Evolutionary conservation across 1,140 invertebrate genomes (phyloP).

Genomic region (Drosophila cardini): DNA sequence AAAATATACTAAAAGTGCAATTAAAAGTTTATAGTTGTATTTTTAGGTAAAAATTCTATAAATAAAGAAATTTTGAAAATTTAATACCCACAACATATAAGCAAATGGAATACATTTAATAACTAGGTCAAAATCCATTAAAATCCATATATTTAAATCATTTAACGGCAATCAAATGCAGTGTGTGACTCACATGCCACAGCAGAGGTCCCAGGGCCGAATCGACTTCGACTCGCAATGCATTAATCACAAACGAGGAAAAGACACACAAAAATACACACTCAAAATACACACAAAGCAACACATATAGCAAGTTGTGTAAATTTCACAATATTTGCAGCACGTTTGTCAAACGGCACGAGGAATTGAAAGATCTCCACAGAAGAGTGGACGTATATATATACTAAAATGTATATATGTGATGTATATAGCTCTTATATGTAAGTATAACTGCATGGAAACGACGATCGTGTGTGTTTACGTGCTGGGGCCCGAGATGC

Average conservation of each 20-base stretch:
- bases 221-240: slow-evolving; percentile 29
- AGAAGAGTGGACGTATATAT: slow-evolving; percentile 1
- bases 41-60: too few relatives aligned
- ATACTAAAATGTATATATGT: slow-evolving; percentile 2
- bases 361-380: slow-evolving; percentile 20
- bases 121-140: slow-evolving; percentile 71
- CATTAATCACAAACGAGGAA: slow-evolving; percentile 64
- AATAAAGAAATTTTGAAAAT: background rate
- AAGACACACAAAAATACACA: slow-evolving; percentile 19
- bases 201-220: slow-evolving; percentile 27
- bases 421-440: too few relatives aligned
- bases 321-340: slow-evolving; percentile 68
- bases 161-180: slow-evolving; percentile 74
- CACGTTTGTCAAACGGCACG: slow-evolving; percentile 63
- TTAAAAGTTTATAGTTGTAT: too few relatives aligned
- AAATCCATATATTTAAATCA: slow-evolving; percentile 73
- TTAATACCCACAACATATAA: background rate
- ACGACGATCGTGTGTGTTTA: slow-evolving; percentile 63
- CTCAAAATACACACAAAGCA: slow-evolving; percentile 21
- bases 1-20: background rate
- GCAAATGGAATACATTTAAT: slow-evolving; percentile 35
- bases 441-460: slow-evolving; percentile 48
- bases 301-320: slow-evolving; percentile 34
- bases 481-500: slow-evolving; percentile 66
- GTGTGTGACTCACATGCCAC: slow-evolving; percentile 44